Evolutionary conservation across 2,888 invertebrate species (phyloP), one percentile per base, ranked within the genome.

Genomic region (Mythimna vitellina): DNA sequence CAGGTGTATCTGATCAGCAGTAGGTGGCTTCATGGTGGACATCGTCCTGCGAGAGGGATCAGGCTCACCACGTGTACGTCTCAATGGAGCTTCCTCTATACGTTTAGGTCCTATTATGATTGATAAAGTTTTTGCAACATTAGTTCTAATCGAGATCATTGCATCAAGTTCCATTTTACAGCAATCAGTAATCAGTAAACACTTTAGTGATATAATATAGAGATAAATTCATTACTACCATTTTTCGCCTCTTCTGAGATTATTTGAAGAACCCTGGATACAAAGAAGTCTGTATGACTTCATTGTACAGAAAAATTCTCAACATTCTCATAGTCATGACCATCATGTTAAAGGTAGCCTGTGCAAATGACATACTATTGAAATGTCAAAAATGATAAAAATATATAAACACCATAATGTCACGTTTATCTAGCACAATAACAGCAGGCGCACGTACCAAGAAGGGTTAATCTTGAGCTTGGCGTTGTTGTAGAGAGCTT

Each of bases 401-500:
- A 42, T 14, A n/a, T 49, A 17, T 46, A 42, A 35, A 49, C 6
- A 1, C 5, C n/a, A 35, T 35, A 12, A 53, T 17, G 7, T 22
- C 12, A 51, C 32, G 2, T 22, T n/a, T 20, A 46, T 46, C 6
- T 14, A 46, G 63, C 29, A 32, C 2, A 62, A 54, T 29, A 54
- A 22, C 25, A 10, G 25, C 60, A 12, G n/a, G 32, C 10, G n/a
- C 2, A 89, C 95, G 91, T 76, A 96, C 96, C 96, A 96, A 6
- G 95, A 92, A 3, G 96, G 95, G 54, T 94, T 92, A 73, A 88
- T 91, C 84, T 88, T 91, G 86, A 97, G 95, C 86, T 97, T 97
- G 77, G 93, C 92, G 88, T 97, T 97, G 89, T 96, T 96, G 92
- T 97, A 97, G 58, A 97, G 93, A 14, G 97, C 97, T 65, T 96